Conservation (phyloP, 1,140 invertebrate genomes). For the Diploscapter pachys region DNA sequence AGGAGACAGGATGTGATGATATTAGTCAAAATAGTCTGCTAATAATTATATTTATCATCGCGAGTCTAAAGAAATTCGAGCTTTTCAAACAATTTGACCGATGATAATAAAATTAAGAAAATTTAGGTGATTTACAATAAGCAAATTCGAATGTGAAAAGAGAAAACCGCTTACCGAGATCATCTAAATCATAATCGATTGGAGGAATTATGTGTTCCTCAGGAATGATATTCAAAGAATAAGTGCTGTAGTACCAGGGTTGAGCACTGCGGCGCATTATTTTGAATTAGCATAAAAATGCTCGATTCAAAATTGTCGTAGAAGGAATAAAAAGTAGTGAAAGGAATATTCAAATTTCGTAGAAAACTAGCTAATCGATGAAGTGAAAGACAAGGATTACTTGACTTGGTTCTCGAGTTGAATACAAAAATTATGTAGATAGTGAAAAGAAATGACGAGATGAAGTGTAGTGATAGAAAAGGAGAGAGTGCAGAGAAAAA, state of each 20-base stretch:
- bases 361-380: too few relatives aligned
- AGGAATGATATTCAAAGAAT: conserved; percentile 33
- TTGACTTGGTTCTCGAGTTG: too few relatives aligned
- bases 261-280: conserved; percentile 21
- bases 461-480: too few relatives aligned
- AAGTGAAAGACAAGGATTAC: too few relatives aligned
- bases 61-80: not conserved
- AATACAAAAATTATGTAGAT: too few relatives aligned
- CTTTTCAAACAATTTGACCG: not conserved
- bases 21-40: not conserved
- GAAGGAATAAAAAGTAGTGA: too few relatives aligned
- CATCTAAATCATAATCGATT: conserved; percentile 22
- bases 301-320: too few relatives aligned
- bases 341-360: too few relatives aligned
- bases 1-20: not conserved
- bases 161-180: not conserved
- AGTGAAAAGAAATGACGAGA: too few relatives aligned
- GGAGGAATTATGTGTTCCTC: conserved; percentile 30
- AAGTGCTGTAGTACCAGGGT: conserved; percentile 28
- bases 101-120: not conserved
- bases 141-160: not conserved
- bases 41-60: not conserved
- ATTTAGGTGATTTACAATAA: not conserved
- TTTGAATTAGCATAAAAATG: too few relatives aligned
- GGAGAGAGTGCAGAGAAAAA: too few relatives aligned